phyloP scores from a whole-genome alignment of 2,888 invertebrate genomes.

The Melolontha melolontha region DNA sequence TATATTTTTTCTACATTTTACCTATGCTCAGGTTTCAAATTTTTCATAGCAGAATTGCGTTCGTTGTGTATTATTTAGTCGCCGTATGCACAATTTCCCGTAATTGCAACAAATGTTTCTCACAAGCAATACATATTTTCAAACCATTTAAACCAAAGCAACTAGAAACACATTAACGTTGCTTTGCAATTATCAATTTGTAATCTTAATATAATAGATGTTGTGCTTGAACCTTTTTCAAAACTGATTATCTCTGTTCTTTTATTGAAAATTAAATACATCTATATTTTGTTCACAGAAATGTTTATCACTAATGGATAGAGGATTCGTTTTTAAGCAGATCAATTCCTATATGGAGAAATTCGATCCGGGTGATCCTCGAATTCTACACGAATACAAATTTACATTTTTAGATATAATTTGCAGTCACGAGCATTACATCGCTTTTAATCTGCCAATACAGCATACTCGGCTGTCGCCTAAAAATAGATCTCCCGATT shows the following conservation, averaged over 20 bases:
- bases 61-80: too few species aligned
- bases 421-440: slow-evolving; percentile 94
- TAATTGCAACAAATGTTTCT: too few species aligned
- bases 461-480: slow-evolving; percentile 74
- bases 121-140: too few species aligned
- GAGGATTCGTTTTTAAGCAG: slow-evolving; percentile 91
- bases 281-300: slow-evolving; percentile 68
- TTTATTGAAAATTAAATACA: too few species aligned
- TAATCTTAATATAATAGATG: too few species aligned
- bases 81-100: too few species aligned
- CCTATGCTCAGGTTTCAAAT: too few species aligned
- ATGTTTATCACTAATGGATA: slow-evolving; percentile 92
- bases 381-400: slow-evolving; percentile 89
- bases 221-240: neutral
- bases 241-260: neutral
- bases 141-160: too few species aligned
- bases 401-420: slow-evolving; percentile 92
- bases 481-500: slow-evolving; percentile 67
- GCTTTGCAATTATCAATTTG: too few species aligned
- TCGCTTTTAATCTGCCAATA: slow-evolving; percentile 92
- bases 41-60: too few species aligned
- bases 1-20: too few species aligned
- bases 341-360: slow-evolving; percentile 89
- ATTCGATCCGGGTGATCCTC: slow-evolving; percentile 83
- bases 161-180: too few species aligned